Evolutionary conservation across 2,797 vertebrate genomes (phyloP).

Genomic region (Pygocentrus nattereri): DNA sequence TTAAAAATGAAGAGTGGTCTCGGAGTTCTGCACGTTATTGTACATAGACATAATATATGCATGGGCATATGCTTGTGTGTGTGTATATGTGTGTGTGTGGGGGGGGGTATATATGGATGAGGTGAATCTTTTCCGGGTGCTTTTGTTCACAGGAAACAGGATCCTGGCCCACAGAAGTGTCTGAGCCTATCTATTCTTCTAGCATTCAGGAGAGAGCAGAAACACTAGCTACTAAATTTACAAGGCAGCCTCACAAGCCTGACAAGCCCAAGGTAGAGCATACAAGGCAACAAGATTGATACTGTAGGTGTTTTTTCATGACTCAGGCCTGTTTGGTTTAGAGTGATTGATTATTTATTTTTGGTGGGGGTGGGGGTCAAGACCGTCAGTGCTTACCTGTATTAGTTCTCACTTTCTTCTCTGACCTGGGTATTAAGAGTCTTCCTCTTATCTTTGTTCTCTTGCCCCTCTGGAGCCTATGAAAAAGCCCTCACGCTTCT

Average conservation of each 20-base stretch:
- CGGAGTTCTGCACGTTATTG: too few species aligned
- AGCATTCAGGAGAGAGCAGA: constrained; percentile 78
- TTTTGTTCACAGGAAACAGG: constrained; percentile 69
- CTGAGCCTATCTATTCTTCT: constrained; percentile 68
- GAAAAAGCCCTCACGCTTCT: constrained; percentile 87
- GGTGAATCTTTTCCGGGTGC: constrained; percentile 47
- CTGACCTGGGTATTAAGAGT: neutral
- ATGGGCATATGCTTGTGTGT: neutral
- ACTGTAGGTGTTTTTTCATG: neutral
- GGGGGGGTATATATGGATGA: neutral
- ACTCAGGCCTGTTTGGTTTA: neutral
- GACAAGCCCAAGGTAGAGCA: constrained; percentile 77
- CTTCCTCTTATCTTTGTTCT: constrained; percentile 1
- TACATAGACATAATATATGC: too few species aligned
- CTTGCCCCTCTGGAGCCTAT: constrained; percentile 79
- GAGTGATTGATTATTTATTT: neutral
- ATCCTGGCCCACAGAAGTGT: constrained; percentile 58
- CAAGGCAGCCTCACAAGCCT: constrained; percentile 61
- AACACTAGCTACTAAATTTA: constrained; percentile 75
- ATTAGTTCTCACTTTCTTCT: too few species aligned
- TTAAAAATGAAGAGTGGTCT: too few species aligned
- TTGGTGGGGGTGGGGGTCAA: neutral
- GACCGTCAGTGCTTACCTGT: neutral
- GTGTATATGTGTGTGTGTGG: too few species aligned
- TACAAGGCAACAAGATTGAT: neutral